Evolutionary conservation across 2,888 invertebrate genomes (phyloP), one percentile per base, ranked within the genome.

Genomic region (Phalera bucephala): DNA sequence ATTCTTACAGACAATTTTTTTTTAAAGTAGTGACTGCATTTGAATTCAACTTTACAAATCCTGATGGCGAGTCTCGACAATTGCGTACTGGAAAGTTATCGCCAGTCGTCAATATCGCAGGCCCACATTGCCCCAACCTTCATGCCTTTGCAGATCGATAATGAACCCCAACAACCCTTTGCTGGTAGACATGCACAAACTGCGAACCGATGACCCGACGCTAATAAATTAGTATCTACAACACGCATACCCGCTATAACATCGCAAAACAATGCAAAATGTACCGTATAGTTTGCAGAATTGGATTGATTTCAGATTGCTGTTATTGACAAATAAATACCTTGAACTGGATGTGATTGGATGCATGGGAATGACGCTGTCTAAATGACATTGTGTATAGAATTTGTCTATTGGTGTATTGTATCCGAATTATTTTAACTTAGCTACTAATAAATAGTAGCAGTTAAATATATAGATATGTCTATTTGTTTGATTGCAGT

Each of bases 141-240:
- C n/a, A n/a, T n/a, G n/a, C n/a, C n/a, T n/a, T n/a, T n/a, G 8
- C 33, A 23, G 11, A 40, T 52, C 49, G 27, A 52, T 44, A 38
- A 52, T 36, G 34, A 36, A 25, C 35, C 30, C 30, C 29, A 31
- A 38, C 37, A 14, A 37, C 40, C 42, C 33, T 27, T 28, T 31
- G 35, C 17, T 27, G 36, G 43, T 45, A 51, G 49, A 52, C 58
- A 47, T 56, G 41, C 41, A 43, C 43, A 31, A 34, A 48, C 26
- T 35, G 40, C 38, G 34, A 54, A 45, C 48, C 48, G 31, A 43
- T 54, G 62, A 57, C 57, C 64, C 40, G 57, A 41, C 45, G 48
- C 47, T 52, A 61, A 62, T 61, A 55, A 48, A 62, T 62, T 62
- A 45, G 42, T 48, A 49, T 31, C 27, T 31, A 27, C 27, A 28